A percentile compares a stretch with the other conserved stretches of the same genome.
Conservation (phyloP, 2,888 invertebrate species). For the Acleris laterana region DNA sequence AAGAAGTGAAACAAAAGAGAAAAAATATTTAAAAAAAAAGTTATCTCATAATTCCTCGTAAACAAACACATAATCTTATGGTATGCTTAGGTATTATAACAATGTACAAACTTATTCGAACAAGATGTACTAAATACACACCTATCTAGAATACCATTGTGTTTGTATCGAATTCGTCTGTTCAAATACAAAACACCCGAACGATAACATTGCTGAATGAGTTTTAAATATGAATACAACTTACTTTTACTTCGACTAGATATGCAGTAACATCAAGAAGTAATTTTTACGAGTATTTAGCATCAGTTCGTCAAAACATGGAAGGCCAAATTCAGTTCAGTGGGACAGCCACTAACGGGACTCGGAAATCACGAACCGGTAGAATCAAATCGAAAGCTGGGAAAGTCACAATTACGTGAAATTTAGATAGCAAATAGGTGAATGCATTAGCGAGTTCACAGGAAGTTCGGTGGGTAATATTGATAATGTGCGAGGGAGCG, state of each 20-base stretch:
- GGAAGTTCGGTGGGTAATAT: constrained; percentile 4
- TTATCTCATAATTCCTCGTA: too few relatives aligned
- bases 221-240: not conserved
- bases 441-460: constrained; percentile 24
- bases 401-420: constrained; percentile 75
- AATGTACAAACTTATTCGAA: too few relatives aligned
- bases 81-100: too few relatives aligned
- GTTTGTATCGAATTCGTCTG: too few relatives aligned
- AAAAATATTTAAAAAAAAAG: too few relatives aligned
- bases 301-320: constrained; percentile 41
- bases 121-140: too few relatives aligned
- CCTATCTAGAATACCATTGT: too few relatives aligned
- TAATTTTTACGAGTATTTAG: constrained; percentile 18
- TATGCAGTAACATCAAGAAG: constrained; percentile 14
- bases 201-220: too few relatives aligned
- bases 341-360: constrained; percentile 74
- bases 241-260: constrained; percentile 25
- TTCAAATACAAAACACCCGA: too few relatives aligned
- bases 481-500: constrained; percentile 12
- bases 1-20: too few relatives aligned
- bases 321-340: constrained; percentile 66
- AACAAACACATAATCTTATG: too few relatives aligned
- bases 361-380: constrained; percentile 60
- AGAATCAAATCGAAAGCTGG: constrained; percentile 74
- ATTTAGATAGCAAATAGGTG: constrained; percentile 43